Percentiles rank a stretch among this genome's conserved stretches.
phyloP scores from a whole-genome alignment of 2,113 vertebrate genomes.

The Carollia perspicillata region DNA sequence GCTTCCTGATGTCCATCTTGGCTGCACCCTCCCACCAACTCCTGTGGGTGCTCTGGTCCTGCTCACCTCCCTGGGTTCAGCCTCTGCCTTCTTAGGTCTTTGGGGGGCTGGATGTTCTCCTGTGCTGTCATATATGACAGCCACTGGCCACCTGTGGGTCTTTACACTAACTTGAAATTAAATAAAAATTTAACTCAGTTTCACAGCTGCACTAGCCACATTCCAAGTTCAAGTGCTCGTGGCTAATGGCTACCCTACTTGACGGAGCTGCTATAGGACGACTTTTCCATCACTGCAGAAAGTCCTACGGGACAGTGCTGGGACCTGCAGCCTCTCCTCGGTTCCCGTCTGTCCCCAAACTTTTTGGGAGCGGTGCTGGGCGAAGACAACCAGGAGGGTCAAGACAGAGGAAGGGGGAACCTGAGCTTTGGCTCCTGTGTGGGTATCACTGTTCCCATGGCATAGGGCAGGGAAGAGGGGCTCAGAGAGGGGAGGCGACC shows the following conservation, averaged over 20 bases:
- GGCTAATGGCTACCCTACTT: neutral
- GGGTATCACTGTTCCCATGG: neutral
- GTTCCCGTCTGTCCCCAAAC: neutral
- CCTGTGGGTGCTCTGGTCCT: rapidly evolving
- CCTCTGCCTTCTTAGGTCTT: neutral
- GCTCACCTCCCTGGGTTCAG: neutral
- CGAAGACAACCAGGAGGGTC: neutral
- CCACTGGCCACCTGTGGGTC: neutral
- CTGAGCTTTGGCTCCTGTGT: neutral
- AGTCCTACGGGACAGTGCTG: neutral
- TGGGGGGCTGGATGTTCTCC: neutral
- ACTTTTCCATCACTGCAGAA: neutral
- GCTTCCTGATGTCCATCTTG: neutral
- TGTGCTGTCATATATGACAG: neutral
- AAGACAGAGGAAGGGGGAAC: neutral
- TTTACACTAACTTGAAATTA: neutral
- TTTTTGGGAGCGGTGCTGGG: neutral
- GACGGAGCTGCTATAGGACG: neutral
- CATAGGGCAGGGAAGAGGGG: neutral
- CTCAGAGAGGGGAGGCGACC: neutral
- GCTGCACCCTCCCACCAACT: rapidly evolving
- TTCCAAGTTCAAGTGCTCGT: neutral
- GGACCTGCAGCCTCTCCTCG: neutral
- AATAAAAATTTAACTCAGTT: neutral
- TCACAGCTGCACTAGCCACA: neutral